A percentile compares a stretch with the other conserved stretches of the same genome.
Evolutionary conservation across 2,888 invertebrate species (phyloP).

Genomic region (Andrena camellia): DNA sequence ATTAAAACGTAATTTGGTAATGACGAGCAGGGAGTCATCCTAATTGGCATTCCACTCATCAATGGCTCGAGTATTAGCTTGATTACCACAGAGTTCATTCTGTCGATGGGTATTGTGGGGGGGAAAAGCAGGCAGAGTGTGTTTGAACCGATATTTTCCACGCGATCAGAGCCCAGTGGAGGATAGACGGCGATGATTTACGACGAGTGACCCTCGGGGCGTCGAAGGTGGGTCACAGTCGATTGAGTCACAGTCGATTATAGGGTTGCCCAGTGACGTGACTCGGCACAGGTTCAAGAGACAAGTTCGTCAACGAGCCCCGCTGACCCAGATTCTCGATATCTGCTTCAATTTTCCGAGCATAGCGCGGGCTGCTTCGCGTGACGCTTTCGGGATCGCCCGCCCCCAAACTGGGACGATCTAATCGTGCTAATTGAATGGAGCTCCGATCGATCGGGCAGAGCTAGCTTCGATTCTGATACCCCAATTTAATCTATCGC

Average conservation of each 20-base stretch:
- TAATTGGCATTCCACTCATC: background rate
- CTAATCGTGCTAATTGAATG: constrained; percentile 53
- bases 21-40: background rate
- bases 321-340: constrained; percentile 66
- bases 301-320: constrained; percentile 70
- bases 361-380: constrained; percentile 17
- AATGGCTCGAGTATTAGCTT: too few species aligned
- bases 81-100: too few species aligned
- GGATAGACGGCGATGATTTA: constrained; percentile 42
- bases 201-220: constrained; percentile 45
- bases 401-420: constrained; percentile 55
- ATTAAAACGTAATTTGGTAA: background rate
- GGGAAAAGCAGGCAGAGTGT: background rate
- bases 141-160: background rate
- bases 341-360: constrained; percentile 29
- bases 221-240: constrained; percentile 53
- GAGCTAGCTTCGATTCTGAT: background rate
- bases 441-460: constrained; percentile 26
- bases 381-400: constrained; percentile 44
- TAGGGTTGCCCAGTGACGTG: constrained; percentile 34
- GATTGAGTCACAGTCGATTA: constrained; percentile 46
- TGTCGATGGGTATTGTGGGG: background rate
- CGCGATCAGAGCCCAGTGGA: constrained; percentile 3
- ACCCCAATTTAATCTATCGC: background rate
- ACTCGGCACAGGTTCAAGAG: constrained; percentile 71